Evolutionary conservation across 1,140 invertebrate species (phyloP), one percentile per base, ranked within the genome.

Genomic region (Apis cerana): DNA sequence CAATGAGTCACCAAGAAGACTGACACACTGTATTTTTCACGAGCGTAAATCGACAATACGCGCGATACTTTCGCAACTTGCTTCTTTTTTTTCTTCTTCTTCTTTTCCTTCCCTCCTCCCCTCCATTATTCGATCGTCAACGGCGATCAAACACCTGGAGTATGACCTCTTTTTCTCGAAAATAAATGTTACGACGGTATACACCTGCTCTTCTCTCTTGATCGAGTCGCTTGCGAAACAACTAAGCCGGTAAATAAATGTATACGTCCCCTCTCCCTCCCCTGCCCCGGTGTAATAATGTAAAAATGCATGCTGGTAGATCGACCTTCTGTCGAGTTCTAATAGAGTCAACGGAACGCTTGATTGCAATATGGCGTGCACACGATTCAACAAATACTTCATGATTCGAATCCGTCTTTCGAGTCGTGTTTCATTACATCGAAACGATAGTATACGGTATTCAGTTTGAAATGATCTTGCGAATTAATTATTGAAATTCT

Each of bases 121-220:
- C 43, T 33, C 74, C 33, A 71, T 86, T 87, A 62, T 69, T 74
- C 80, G 75, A 75, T n/a, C 75, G 75, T 83, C 75, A 79, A 62
- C 84, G 71, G 11, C 75, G 80, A 61, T 78, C 43, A 83, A 83
- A 76, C 85, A 87, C 85, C 80, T 87, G 85, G 85, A 80, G 70
- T 58, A 70, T 70, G 80, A 83, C 80, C 85, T 76, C 85, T 77
- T 87, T 87, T 74, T 52, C 72, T 71, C 67, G 74, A 75, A 69
- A 79, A 76, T 82, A 76, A 76, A 75, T 76, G 27, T 76, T 68
- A 59, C 72, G 23, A 61, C 64, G 54, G 19, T 9, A 2, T n/a
- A 65, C 80, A 82, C 50, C 59, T 81, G 79, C 68, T 61, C 48
- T 72, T 17, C 19, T 27, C 48, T 19, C 48, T 17, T 3, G 23